Percentiles rank a stretch among this genome's conserved stretches.
phyloP scores from a whole-genome alignment of 2,888 invertebrate species.

The Lepidonotus clava region DNA sequence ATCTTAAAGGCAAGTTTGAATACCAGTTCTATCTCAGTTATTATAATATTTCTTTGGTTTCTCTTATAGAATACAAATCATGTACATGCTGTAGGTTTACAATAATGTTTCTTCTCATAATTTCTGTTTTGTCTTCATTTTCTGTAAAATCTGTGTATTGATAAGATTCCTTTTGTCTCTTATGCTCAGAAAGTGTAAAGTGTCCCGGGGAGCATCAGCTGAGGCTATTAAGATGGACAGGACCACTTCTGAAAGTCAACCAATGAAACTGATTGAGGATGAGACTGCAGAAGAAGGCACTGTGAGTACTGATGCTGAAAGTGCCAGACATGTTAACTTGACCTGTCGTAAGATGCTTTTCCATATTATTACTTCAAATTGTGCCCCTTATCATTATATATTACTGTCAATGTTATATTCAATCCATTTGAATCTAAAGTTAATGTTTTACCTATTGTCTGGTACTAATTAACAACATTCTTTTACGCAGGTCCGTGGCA shows the following conservation, averaged over 20 bases:
- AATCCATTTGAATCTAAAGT: not conserved
- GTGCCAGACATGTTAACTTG: not conserved
- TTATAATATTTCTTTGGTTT: too few relatives aligned
- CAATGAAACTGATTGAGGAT: not conserved
- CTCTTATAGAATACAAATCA: too few relatives aligned
- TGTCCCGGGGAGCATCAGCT: not conserved
- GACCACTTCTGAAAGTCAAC: not conserved
- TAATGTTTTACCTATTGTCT: not conserved
- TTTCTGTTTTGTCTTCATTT: too few relatives aligned
- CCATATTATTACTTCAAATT: not conserved
- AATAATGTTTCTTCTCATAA: too few relatives aligned
- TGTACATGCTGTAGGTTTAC: too few relatives aligned
- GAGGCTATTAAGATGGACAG: not conserved
- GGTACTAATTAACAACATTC: too few relatives aligned
- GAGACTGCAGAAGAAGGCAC: not conserved
- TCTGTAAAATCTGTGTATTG: too few relatives aligned
- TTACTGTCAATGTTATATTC: not conserved
- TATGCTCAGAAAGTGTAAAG: not conserved
- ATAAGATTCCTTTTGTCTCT: too few relatives aligned
- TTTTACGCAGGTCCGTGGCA: slow-evolving; percentile 72
- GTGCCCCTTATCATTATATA: not conserved
- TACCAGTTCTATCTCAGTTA: too few relatives aligned
- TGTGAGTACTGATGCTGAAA: not conserved
- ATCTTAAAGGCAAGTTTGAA: too few relatives aligned
- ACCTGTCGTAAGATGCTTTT: not conserved